Conservation (phyloP, 2,888 invertebrate genomes). For the Diabrotica balteata region DNA sequence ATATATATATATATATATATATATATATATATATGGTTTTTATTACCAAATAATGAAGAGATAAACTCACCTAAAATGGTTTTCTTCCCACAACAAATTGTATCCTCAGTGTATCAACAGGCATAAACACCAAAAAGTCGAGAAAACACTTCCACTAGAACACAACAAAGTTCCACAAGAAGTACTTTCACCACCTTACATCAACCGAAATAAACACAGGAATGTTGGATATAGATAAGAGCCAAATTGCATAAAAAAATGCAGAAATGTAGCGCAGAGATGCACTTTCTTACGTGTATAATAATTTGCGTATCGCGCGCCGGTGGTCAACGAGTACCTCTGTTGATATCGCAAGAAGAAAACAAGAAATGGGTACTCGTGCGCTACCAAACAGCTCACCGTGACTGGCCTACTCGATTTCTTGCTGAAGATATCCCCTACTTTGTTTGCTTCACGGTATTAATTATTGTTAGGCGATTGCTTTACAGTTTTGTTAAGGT, state of each 20-base stretch:
- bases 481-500: constrained; percentile 34
- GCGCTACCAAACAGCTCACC: constrained; percentile 41
- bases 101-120: too few relatives aligned
- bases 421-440: constrained; percentile 40
- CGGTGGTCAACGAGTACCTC: constrained; percentile 33
- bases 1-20: too few relatives aligned
- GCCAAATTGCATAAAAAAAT: too few relatives aligned
- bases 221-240: too few relatives aligned
- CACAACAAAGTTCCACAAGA: neutral
- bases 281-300: constrained; percentile 22
- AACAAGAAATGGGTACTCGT: constrained; percentile 41
- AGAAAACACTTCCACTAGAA: neutral
- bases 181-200: neutral
- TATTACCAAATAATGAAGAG: too few relatives aligned
- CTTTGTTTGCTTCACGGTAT: constrained; percentile 37
- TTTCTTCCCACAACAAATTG: too few relatives aligned
- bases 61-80: too few relatives aligned
- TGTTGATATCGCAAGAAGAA: constrained; percentile 27
- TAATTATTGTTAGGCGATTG: constrained; percentile 30
- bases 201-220: constrained; percentile 8
- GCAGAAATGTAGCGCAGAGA: neutral
- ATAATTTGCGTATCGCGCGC: constrained; percentile 30
- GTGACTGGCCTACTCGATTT: constrained; percentile 42
- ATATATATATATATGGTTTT: too few relatives aligned
- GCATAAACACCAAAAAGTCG: neutral